Percentiles rank a stretch among this genome's conserved stretches.
Conservation (phyloP, 2,888 invertebrate genomes). For the Caradrina clavipalpis region DNA sequence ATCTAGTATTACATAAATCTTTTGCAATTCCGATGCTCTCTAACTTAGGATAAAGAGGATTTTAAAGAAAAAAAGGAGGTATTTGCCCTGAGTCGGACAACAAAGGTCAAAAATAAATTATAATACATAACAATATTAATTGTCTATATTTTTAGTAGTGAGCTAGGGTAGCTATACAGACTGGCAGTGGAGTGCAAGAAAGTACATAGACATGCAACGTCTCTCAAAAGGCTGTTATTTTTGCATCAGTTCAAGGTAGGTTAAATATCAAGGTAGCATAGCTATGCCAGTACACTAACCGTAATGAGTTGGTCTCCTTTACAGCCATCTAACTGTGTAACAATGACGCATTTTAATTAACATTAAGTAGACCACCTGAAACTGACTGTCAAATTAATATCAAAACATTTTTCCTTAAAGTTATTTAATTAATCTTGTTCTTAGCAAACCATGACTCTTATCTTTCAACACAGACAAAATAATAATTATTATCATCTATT, state of each 20-base stretch:
- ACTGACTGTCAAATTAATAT: slow-evolving; percentile 23
- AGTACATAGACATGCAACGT: neutral
- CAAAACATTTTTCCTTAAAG: slow-evolving; percentile 32
- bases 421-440: slow-evolving; percentile 43
- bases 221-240: neutral
- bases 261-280: neutral
- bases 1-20: too few species aligned
- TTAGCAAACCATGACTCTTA: slow-evolving; percentile 39
- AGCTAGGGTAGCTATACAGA: too few species aligned
- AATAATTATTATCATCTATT: slow-evolving; percentile 61
- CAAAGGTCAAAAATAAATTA: too few species aligned
- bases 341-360: slow-evolving; percentile 52
- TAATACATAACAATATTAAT: too few species aligned
- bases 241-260: slow-evolving; percentile 3
- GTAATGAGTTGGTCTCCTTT: slow-evolving; percentile 31
- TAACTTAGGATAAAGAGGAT: too few species aligned
- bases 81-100: too few species aligned
- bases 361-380: slow-evolving; percentile 24
- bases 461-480: slow-evolving; percentile 45
- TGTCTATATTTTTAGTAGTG: neutral
- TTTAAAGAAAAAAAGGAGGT: too few species aligned
- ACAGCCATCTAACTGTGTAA: slow-evolving; percentile 8
- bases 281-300: slow-evolving; percentile 25
- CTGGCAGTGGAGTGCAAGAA: too few species aligned
- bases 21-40: too few species aligned